Evolutionary conservation across 2,113 vertebrate species (phyloP), one percentile per base, ranked within the genome.

Genomic region (Nasalis larvatus): DNA sequence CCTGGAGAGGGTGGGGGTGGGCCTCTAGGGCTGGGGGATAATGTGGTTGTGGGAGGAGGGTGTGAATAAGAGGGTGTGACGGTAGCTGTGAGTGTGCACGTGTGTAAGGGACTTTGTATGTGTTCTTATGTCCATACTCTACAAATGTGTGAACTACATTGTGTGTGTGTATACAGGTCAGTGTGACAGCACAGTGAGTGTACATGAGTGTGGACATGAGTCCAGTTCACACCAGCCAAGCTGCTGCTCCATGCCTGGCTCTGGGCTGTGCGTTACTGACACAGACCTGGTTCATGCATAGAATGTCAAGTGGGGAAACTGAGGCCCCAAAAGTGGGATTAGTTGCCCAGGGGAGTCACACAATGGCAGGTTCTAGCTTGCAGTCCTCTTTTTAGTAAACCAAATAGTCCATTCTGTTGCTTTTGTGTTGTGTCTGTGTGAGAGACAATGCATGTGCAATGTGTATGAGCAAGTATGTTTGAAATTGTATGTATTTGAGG

Each of bases 111-210:
- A 37, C 25, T 66, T 18, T 4, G 7, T 13, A 8, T 12, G 42
- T 54, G 73, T 76, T 54, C 23, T 37, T 25, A 32, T 11, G 8
- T 35, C 2, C 6, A 4, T 3, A 1, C 66, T 4, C 11, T 10
- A 0, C 3, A 40, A 47, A 30, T 11, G 4, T 47, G 27, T 27
- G 23, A 63, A 63, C 27, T 13, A 63, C 11, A 5, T 14, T 10
- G 25, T 21, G 18, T 6, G 21, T 8, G 6, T 47, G 23, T 32
- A 20, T 49, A 6, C 0, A 0, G 35, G 37, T 0, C 25, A 88
- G 25, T 6, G 32, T 74, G 83, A 81, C 47, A 23, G 60, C 54
- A 25, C 1, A 4, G 49, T 23, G 45, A 77, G 21, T 18, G 63
- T 16, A 20, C 25, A 0, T 35, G 40, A 25, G 32, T 8, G 7